Percentiles rank a stretch among this genome's conserved stretches.
Conservation (phyloP, 2,888 invertebrate species). For the Idaea dimidiata region DNA sequence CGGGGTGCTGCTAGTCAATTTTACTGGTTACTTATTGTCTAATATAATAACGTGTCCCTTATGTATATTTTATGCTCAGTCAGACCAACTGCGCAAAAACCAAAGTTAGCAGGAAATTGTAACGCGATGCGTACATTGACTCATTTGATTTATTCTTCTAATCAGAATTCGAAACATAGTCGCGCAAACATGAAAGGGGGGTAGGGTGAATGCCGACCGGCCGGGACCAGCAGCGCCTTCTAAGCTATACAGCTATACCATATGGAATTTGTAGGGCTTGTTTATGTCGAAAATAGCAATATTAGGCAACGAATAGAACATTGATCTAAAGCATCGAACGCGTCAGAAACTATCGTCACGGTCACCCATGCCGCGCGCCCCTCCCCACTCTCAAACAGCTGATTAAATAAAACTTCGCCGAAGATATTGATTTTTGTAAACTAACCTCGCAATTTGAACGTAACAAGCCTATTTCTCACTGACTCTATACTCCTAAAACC, state of each 20-base stretch:
- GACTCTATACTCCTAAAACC: conserved; percentile 17
- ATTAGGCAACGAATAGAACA: conserved; percentile 16
- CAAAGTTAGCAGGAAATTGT: conserved; percentile 28
- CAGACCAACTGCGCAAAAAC: conserved; percentile 39
- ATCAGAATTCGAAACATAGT: conserved; percentile 8
- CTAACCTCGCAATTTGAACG: conserved; percentile 59
- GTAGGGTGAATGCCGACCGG: conserved; percentile 5
- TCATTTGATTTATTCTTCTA: conserved; percentile 35
- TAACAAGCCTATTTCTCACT: conserved; percentile 33
- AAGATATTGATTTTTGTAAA: conserved; percentile 73
- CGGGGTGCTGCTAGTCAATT: too few relatives aligned
- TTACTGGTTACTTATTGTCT: too few relatives aligned
- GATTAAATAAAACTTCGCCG: conserved; percentile 75
- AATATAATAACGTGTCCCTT: background rate
- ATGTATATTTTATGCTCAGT: background rate
- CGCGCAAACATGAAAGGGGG: conserved; percentile 1
- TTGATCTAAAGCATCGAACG: conserved; percentile 47
- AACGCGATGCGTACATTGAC: conserved; percentile 40
- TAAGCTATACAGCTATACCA: conserved; percentile 1
- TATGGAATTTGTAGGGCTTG: background rate
- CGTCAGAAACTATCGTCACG: conserved; percentile 64
- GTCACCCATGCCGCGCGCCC: conserved; percentile 66
- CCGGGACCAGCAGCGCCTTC: conserved; percentile 4
- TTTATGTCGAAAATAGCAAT: conserved; percentile 33
- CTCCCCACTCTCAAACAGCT: conserved; percentile 73